Evolutionary conservation across 1,140 invertebrate species (phyloP).

Genomic region (Diorhabda elongata): DNA sequence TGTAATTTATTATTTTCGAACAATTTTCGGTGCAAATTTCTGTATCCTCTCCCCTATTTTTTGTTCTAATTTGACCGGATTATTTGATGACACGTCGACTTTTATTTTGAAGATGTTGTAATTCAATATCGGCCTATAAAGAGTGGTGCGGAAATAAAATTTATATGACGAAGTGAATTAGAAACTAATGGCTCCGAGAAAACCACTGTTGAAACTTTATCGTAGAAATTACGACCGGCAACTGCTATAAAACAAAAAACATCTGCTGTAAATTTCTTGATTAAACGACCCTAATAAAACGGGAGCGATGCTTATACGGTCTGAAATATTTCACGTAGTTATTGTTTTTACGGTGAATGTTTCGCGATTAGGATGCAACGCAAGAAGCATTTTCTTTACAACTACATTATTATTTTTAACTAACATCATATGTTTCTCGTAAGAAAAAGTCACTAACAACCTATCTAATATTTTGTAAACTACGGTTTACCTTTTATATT

Average conservation of each 20-base stretch:
- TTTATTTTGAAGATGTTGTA: too few relatives aligned
- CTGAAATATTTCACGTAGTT: not conserved
- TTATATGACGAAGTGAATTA: constrained; percentile 3
- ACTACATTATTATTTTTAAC: too few relatives aligned
- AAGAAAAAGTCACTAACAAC: too few relatives aligned
- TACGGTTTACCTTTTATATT: too few relatives aligned
- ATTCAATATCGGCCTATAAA: not conserved
- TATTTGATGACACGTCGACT: too few relatives aligned
- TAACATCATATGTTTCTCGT: too few relatives aligned
- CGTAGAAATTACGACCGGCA: constrained; percentile 1
- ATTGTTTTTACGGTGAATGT: not conserved
- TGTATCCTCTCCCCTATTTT: too few relatives aligned
- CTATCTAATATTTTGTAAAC: too few relatives aligned
- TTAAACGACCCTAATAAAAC: constrained; percentile 2
- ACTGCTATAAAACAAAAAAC: constrained; percentile 2
- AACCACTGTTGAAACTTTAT: constrained; percentile 2
- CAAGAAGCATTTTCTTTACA: too few relatives aligned
- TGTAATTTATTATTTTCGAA: too few relatives aligned
- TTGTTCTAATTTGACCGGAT: too few relatives aligned
- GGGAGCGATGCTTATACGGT: not conserved
- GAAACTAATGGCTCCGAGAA: not conserved
- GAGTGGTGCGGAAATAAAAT: not conserved
- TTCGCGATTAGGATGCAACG: not conserved
- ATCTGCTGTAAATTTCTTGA: constrained; percentile 2
- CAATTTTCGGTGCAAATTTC: too few relatives aligned